Percentiles rank a stretch among this genome's conserved stretches.
These are phyloP conservation scores for Gonocerus acuteangulatus DNA, from an alignment of 2,888 invertebrate genomes.

Conservation along the genomic window DNA sequence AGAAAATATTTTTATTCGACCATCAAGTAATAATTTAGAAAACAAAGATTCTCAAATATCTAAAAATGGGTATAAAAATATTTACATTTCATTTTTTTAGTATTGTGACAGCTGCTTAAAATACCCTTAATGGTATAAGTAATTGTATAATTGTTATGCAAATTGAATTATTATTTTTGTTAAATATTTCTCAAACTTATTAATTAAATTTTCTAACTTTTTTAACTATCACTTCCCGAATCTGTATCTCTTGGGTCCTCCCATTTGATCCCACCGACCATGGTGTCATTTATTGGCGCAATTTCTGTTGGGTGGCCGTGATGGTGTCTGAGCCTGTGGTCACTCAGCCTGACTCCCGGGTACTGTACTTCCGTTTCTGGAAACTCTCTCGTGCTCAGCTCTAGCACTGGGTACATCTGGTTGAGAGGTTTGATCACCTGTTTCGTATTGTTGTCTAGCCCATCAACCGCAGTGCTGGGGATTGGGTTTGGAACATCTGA, in stretches of 20 bases:
- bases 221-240: too few species aligned
- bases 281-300: conserved; percentile 4
- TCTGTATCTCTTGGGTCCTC: conserved; percentile 12
- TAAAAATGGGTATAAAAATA: too few species aligned
- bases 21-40: too few species aligned
- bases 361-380: conserved; percentile 39
- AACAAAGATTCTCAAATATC: too few species aligned
- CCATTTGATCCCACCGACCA: conserved; percentile 5
- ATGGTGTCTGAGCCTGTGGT: conserved; percentile 4
- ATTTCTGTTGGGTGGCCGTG: not conserved
- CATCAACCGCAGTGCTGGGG: conserved; percentile 3
- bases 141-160: too few species aligned
- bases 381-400: conserved; percentile 45
- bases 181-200: too few species aligned
- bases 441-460: conserved; percentile 6
- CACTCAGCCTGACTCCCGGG: not conserved
- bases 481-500: conserved; percentile 13
- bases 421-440: conserved; percentile 8
- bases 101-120: too few species aligned
- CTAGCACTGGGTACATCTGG: conserved; percentile 44
- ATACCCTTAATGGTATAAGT: too few species aligned
- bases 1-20: too few species aligned
- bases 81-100: too few species aligned
- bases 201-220: too few species aligned
- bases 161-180: too few species aligned